Percentiles rank a stretch among this genome's conserved stretches.
These are phyloP conservation scores for Sebastes oblongus DNA, from an alignment of 2,797 vertebrate genomes.

Conservation along the genomic window DNA sequence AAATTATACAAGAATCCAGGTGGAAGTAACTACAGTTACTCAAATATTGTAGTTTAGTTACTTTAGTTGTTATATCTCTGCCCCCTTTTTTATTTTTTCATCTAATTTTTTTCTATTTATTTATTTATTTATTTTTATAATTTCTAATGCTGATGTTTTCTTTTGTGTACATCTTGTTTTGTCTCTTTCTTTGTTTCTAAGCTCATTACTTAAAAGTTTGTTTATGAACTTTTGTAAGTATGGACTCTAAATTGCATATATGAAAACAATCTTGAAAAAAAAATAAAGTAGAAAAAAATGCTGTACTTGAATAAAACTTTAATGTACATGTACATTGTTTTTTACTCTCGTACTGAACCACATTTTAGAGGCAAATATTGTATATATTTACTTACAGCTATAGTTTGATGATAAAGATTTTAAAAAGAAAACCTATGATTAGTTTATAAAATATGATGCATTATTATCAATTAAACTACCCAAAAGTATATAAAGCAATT, in stretches of 20 bases:
- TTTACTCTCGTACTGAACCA: background rate
- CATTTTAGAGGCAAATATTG: background rate
- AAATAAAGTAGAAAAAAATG: background rate
- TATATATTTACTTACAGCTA: background rate
- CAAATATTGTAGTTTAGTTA: too few species aligned
- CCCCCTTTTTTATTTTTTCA: too few species aligned
- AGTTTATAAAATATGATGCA: background rate
- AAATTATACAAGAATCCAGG: background rate
- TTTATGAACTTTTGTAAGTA: too few species aligned
- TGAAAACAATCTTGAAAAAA: too few species aligned
- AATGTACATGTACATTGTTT: background rate
- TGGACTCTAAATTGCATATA: too few species aligned
- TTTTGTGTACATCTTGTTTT: too few species aligned
- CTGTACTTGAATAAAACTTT: background rate
- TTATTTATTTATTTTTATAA: too few species aligned
- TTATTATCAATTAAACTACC: background rate
- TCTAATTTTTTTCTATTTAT: too few species aligned
- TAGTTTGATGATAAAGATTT: background rate
- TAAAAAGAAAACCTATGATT: background rate
- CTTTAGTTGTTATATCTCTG: too few species aligned
- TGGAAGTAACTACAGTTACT: background rate
- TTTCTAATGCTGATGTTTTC: too few species aligned
- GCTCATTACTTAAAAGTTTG: too few species aligned
- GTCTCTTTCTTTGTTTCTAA: too few species aligned
- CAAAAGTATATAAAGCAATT: background rate